Evolutionary conservation across 2,113 vertebrate genomes (phyloP).

Genomic region (Heloderma charlesbogerti): DNA sequence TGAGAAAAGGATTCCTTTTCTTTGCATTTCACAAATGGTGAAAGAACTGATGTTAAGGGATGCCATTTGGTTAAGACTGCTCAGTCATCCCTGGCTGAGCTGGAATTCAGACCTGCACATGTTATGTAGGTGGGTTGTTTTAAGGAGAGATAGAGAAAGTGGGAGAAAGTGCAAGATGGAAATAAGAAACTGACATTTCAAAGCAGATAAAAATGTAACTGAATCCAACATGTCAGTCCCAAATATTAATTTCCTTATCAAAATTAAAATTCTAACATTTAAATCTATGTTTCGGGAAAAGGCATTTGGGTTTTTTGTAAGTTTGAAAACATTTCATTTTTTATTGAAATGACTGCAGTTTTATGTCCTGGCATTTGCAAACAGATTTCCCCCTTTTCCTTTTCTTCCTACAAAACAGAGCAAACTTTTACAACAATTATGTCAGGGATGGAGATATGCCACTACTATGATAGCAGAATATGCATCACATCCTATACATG

Average conservation of each 20-base stretch:
- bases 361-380: neutral
- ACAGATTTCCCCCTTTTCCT: neutral
- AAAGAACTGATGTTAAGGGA: neutral
- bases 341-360: neutral
- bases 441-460: too few relatives aligned
- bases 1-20: neutral
- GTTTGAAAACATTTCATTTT: neutral
- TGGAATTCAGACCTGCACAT: neutral
- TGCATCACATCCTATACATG: too few relatives aligned
- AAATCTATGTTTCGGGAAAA: neutral
- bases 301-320: neutral
- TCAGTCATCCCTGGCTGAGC: too few relatives aligned
- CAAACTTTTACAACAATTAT: too few relatives aligned
- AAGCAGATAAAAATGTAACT: neutral
- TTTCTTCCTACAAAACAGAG: neutral
- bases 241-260: neutral
- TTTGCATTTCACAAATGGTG: neutral
- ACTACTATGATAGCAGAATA: too few relatives aligned
- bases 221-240: neutral
- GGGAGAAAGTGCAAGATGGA: neutral
- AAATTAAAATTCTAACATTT: constrained; percentile 12
- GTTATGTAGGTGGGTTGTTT: too few relatives aligned
- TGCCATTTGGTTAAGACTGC: neutral
- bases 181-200: neutral
- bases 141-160: too few relatives aligned